Base-by-base conservation (phyloP, 2,797 vertebrate genomes). In the Prionace glauca region DNA sequence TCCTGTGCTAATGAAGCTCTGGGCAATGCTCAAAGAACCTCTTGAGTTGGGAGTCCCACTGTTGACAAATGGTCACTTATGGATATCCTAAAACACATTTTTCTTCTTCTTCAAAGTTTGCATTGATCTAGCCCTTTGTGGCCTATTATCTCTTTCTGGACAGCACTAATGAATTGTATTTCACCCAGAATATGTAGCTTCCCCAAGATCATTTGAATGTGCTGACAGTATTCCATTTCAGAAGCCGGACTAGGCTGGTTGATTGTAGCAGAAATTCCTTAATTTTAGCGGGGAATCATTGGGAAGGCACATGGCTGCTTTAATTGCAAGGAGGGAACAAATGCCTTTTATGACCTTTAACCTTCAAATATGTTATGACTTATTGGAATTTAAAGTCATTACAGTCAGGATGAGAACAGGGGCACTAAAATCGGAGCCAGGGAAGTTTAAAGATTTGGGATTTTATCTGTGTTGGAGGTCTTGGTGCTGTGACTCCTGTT, bases 281-380 rank as follows among this genome's bases (percentile, higher is more conserved):
- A 10, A 94, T 94, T 94, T 56, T 74, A 74, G 50, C 36, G 32
- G 22, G 41, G 69, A 94, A 36, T 69, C 20, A 69, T 69, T 92
- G 20, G 62, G 14, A 92, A 24, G 90, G 22, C n/a, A 92, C n/a
- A 26, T 22, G 22, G 65, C 65, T 41, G 65, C n/a, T 92, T 92
- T 92, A 67, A 92, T 92, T 92, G 90, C 36, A 92, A 92, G n/a
- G n/a, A 41, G n/a, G n/a, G 65, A 69, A 95, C 93, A 95, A 77
- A 77, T 94, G 71, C 93, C 36, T 94, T 36, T 24, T 77, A 77
- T 60, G 45, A 95, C 50, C 71, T 95, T 77, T 72, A 26, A 22
- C 93, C 93, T 95, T 95, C 72, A 77, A 95, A 50, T 94, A 94
- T 77, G 93, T 95, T 95, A 50, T 95, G 72, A 95, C 72, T 95